Conservation (phyloP, 2,113 vertebrate species). For the Melanerpes aurifrons region DNA sequence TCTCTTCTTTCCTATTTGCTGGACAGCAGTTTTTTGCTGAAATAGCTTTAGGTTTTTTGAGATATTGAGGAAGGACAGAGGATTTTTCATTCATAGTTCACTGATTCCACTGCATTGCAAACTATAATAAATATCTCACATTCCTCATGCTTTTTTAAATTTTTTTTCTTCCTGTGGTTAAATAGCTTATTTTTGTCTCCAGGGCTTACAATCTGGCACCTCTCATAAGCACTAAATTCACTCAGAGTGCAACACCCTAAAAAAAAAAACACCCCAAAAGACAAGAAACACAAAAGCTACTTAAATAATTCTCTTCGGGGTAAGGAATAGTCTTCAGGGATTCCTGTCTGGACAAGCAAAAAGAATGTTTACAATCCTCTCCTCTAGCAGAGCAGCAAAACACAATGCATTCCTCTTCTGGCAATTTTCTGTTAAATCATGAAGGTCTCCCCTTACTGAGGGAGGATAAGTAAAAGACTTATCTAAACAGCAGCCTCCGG, state of each 20-base stretch:
- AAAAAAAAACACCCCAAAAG: not conserved
- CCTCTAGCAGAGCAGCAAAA: conserved; percentile 38
- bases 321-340: conserved; percentile 37
- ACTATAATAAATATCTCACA: not conserved
- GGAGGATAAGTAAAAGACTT: conserved; percentile 35
- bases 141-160: not conserved
- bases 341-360: conserved; percentile 53
- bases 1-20: not conserved
- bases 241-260: not conserved
- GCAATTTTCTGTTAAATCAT: conserved; percentile 27
- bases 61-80: not conserved
- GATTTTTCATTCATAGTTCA: conserved; percentile 5
- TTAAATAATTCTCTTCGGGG: conserved; percentile 55
- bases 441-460: conserved; percentile 1
- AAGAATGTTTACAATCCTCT: conserved; percentile 63
- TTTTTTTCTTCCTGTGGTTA: not conserved
- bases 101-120: not conserved
- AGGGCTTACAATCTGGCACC: conserved; percentile 33
- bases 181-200: conserved; percentile 48
- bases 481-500: conserved; percentile 17
- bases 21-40: not conserved
- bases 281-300: conserved; percentile 51
- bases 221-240: conserved; percentile 35
- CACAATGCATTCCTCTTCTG: conserved; percentile 8
- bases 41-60: not conserved